A percentile compares a stretch with the other conserved stretches of the same genome.
Evolutionary conservation across 2,113 vertebrate genomes (phyloP).

Genomic region (Forbesichthys papilliferus): DNA sequence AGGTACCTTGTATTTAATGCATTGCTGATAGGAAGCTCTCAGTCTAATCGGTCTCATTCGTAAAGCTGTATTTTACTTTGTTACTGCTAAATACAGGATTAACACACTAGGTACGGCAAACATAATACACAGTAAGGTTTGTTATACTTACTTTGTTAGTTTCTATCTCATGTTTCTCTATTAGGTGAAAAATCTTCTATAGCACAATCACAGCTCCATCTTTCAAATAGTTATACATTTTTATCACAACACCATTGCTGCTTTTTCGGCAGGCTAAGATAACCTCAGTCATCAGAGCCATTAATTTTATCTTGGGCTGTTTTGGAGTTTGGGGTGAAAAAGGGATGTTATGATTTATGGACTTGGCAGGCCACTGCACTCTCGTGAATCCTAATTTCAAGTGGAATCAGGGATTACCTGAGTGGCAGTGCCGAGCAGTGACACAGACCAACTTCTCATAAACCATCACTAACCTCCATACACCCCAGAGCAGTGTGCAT

Average conservation of each 20-base stretch:
- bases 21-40: no score
- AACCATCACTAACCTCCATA: conserved; percentile 52
- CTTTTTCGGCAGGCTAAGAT: conserved; percentile 29
- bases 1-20: conserved; percentile 77
- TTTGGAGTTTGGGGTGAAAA: conserved; percentile 44
- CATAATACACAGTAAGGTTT: no score
- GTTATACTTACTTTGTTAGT: no score
- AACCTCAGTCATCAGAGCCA: conserved; percentile 54
- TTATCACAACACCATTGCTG: conserved; percentile 16
- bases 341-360: conserved; percentile 64
- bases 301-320: conserved; percentile 56
- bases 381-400: conserved; percentile 62
- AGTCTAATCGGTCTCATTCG: no score
- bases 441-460: conserved; percentile 50
- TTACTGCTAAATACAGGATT: no score
- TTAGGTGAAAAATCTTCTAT: no score
- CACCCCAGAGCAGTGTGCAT: conserved; percentile 42
- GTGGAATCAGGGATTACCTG: conserved; percentile 31
- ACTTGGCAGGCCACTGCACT: conserved; percentile 36
- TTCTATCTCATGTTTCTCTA: no score
- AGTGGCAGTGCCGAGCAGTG: conserved; percentile 33
- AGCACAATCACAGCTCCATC: neutral
- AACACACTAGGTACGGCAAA: no score
- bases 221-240: neutral
- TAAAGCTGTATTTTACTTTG: no score